Evolutionary conservation across 2,113 vertebrate species (phyloP).

Genomic region (Bos javanicus): DNA sequence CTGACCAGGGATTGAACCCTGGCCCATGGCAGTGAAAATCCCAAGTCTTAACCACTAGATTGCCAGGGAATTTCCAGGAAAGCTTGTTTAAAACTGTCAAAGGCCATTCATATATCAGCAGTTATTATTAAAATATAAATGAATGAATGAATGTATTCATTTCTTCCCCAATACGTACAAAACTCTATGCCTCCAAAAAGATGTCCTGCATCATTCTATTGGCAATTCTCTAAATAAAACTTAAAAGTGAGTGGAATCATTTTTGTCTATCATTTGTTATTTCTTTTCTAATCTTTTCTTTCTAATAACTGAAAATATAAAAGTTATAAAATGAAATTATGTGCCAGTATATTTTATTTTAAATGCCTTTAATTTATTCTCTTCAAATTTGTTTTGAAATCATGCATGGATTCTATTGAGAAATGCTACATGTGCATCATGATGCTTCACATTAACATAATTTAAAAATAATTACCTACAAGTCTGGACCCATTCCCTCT

Average conservation of each 20-base stretch:
- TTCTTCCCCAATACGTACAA: background rate
- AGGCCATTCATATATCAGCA: background rate
- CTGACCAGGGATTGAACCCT: background rate
- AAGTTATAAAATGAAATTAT: background rate
- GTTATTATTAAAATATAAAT: constrained; percentile 1
- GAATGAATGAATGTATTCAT: background rate
- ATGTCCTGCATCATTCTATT: background rate
- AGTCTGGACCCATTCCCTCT: background rate
- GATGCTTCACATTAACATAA: background rate
- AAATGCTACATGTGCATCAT: background rate
- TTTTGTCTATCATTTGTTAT: background rate
- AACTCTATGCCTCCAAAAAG: background rate
- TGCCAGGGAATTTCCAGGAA: background rate
- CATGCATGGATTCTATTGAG: background rate
- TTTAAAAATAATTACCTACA: background rate
- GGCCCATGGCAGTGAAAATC: background rate
- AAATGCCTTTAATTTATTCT: background rate
- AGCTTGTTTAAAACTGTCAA: background rate
- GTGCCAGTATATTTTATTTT: background rate
- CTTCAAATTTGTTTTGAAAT: constrained; percentile 4
- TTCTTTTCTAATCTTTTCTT: background rate
- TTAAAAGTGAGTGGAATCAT: background rate
- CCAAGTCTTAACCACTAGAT: background rate
- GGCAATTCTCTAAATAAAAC: background rate
- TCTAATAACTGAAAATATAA: background rate